Percentiles rank a stretch among this genome's conserved stretches.
Evolutionary conservation across 2,888 invertebrate genomes (phyloP).

Genomic region (Drosophila kuntzei): DNA sequence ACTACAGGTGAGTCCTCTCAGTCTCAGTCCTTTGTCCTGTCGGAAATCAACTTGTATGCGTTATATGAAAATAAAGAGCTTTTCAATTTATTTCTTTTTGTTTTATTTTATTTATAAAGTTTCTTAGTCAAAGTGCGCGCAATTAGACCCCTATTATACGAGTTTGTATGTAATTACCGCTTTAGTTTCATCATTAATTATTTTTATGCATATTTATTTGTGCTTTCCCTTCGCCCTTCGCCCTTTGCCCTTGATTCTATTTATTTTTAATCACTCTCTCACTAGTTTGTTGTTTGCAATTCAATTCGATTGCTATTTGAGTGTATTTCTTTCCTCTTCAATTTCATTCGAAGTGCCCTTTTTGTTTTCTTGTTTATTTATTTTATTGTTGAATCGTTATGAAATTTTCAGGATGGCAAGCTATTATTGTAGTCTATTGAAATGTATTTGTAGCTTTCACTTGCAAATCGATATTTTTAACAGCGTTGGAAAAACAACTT

Average conservation of each 20-base stretch:
- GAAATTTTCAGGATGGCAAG: conserved; percentile 3
- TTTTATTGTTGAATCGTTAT: conserved; percentile 1
- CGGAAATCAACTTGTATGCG: conserved; percentile 8
- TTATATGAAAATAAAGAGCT: conserved; percentile 22
- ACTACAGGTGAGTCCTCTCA: conserved; percentile 83
- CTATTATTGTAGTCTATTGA: background rate
- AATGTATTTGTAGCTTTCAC: background rate
- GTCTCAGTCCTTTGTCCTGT: background rate
- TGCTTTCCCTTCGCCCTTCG: too few relatives aligned
- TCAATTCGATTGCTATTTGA: conserved; percentile 2
- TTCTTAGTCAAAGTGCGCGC: conserved; percentile 22
- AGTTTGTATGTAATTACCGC: conserved; percentile 6
- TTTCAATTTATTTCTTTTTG: conserved; percentile 21
- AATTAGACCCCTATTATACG: conserved; percentile 42
- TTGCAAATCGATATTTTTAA: conserved; percentile 7
- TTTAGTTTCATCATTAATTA: conserved; percentile 17
- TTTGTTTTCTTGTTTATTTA: background rate
- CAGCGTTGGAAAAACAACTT: background rate
- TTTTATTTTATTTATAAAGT: conserved; percentile 26
- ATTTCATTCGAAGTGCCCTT: background rate
- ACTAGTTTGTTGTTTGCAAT: background rate
- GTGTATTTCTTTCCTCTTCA: conserved; percentile 1
- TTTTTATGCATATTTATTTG: background rate
- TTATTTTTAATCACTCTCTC: conserved; percentile 10
- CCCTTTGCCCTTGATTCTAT: background rate